Percentiles rank a stretch among this genome's conserved stretches.
Evolutionary conservation across 1,140 invertebrate genomes (phyloP).

Genomic region (Drosophila aff.): DNA sequence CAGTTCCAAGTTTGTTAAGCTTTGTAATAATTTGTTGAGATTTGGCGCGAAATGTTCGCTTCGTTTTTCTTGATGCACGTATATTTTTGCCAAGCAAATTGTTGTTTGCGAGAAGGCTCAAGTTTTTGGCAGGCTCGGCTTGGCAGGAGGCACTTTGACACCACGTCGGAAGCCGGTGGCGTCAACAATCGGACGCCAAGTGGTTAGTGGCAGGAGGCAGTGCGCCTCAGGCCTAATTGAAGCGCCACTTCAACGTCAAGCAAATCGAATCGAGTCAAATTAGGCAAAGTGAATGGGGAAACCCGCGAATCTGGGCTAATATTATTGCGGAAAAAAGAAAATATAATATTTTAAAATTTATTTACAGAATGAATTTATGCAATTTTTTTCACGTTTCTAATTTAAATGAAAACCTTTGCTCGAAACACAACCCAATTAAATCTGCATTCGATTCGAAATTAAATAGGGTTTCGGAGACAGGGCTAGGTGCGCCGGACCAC

Average conservation of each 20-base stretch:
- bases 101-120: slow-evolving; percentile 21
- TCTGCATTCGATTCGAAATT: too few species aligned
- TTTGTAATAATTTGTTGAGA: slow-evolving; percentile 80
- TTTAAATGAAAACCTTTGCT: neutral
- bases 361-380: neutral
- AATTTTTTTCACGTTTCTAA: neutral
- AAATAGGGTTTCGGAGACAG: neutral
- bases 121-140: slow-evolving; percentile 15
- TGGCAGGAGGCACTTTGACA: slow-evolving; percentile 38
- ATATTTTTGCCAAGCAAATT: slow-evolving; percentile 32
- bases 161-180: slow-evolving; percentile 21
- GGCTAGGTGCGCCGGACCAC: slow-evolving; percentile 45
- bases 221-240: slow-evolving; percentile 41
- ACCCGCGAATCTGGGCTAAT: neutral
- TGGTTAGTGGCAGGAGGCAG: slow-evolving; percentile 14
- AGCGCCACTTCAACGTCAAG: slow-evolving; percentile 27
- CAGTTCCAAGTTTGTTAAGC: slow-evolving; percentile 79
- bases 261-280: slow-evolving; percentile 36
- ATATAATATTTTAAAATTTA: neutral
- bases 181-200: slow-evolving; percentile 13
- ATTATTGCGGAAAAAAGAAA: too few species aligned
- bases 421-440: neutral
- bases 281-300: slow-evolving; percentile 4
- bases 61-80: slow-evolving; percentile 12
- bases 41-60: slow-evolving; percentile 70